Conservation (phyloP, 2,113 vertebrate species). For the Pimephales promelas region DNA sequence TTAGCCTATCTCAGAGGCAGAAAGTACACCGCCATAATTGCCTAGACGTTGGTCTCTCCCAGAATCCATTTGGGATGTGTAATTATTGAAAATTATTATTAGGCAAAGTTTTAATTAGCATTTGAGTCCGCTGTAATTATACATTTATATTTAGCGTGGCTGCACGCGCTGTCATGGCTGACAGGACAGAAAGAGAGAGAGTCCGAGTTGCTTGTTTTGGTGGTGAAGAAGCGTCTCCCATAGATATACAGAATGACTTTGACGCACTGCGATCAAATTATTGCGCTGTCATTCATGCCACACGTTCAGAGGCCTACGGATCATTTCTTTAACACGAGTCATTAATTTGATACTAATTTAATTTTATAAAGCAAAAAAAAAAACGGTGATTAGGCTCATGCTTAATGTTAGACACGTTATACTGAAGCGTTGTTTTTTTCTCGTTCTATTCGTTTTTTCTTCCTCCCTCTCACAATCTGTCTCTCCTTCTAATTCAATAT, state of each 20-base stretch:
- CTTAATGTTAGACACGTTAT: not conserved
- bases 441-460: not conserved
- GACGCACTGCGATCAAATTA: conserved; percentile 19
- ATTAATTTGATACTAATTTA: conserved; percentile 11
- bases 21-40: conserved; percentile 61
- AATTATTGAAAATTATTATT: conserved; percentile 77
- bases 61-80: conserved; percentile 67
- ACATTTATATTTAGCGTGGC: conserved; percentile 66
- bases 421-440: conserved; percentile 5
- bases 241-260: conserved; percentile 24
- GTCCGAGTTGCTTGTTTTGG: conserved; percentile 24
- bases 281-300: conserved; percentile 22
- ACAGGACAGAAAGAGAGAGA: conserved; percentile 8
- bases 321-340: conserved; percentile 19
- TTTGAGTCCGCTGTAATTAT: conserved; percentile 71
- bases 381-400: conserved; percentile 4
- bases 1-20: conserved; percentile 2
- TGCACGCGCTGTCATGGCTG: conserved; percentile 41
- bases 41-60: conserved; percentile 52
- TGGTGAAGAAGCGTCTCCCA: conserved; percentile 13
- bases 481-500: conserved; percentile 1
- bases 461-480: not conserved
- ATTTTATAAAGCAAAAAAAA: not conserved
- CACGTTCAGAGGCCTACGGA: not conserved
- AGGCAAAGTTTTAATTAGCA: conserved; percentile 73